These are phyloP conservation scores for Oopsacas minuta DNA, from an alignment of 37 sponge, comb jelly and placozoan species.

Conservation along the genomic window DNA sequence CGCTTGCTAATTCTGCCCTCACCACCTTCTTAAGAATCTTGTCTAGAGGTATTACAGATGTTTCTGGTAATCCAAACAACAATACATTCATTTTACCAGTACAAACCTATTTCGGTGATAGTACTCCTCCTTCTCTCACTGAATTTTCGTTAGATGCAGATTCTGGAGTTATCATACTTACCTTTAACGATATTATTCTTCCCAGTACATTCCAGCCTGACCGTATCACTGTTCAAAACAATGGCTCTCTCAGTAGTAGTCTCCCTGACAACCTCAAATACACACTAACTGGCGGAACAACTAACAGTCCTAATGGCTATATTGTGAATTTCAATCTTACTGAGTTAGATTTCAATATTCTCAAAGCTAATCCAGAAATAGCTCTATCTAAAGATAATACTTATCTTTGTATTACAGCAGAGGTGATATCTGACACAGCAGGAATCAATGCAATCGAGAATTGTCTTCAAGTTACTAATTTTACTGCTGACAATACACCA, in stretches of 20 bases:
- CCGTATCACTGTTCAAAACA: conserved; percentile 50
- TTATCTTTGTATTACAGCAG: conserved; percentile 21
- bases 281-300: conserved; percentile 52
- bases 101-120: conserved; percentile 35
- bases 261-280: conserved; percentile 19
- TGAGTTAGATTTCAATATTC: conserved; percentile 42
- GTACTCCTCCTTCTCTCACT: conserved; percentile 33
- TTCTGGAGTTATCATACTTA: conserved; percentile 34
- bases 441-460: conserved; percentile 7
- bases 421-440: conserved; percentile 18
- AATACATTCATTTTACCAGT: not conserved
- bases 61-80: conserved; percentile 37
- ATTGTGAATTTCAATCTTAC: conserved; percentile 36
- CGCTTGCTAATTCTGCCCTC: conserved; percentile 41
- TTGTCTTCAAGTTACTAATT: conserved; percentile 16
- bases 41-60: conserved; percentile 35
- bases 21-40: conserved; percentile 49
- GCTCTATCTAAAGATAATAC: conserved; percentile 29
- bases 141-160: conserved; percentile 42
- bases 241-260: conserved; percentile 23
- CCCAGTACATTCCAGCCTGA: conserved; percentile 35
- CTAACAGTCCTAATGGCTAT: conserved; percentile 28
- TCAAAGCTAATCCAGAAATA: conserved; percentile 44
- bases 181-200: conserved; percentile 54
- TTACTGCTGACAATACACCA: not conserved